Evolutionary conservation across 1,140 invertebrate genomes (phyloP).

Genomic region (Daktulosphaira vitifoliae): DNA sequence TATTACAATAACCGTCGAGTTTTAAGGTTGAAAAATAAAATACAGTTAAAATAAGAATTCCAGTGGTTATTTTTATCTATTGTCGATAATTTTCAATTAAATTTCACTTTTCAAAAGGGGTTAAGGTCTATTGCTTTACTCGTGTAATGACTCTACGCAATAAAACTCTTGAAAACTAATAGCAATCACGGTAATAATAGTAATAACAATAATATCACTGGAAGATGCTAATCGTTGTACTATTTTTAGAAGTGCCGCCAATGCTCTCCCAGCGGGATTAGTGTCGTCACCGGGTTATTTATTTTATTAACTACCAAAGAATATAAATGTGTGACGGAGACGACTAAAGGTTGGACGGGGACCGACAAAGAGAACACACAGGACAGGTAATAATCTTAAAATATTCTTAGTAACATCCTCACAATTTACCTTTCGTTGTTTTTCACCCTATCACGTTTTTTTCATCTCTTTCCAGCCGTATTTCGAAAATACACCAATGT

Average conservation of each 20-base stretch:
- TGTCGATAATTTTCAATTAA: too few relatives aligned
- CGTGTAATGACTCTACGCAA: too few relatives aligned
- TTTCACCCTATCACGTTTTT: slow-evolving; percentile 3
- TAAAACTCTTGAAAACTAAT: too few relatives aligned
- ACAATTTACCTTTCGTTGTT: slow-evolving; percentile 24
- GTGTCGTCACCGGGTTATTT: slow-evolving; percentile 30
- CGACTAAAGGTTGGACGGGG: background rate
- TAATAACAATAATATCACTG: too few relatives aligned
- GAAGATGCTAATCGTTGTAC: slow-evolving; percentile 8
- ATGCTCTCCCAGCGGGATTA: slow-evolving; percentile 8
- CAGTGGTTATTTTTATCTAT: too few relatives aligned
- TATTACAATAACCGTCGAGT: too few relatives aligned
- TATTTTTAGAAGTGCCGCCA: slow-evolving; percentile 11
- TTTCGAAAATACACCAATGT: background rate
- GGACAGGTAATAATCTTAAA: slow-evolving; percentile 24
- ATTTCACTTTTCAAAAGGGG: too few relatives aligned
- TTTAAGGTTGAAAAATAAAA: too few relatives aligned
- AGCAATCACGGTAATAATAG: too few relatives aligned
- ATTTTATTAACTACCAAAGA: slow-evolving; percentile 21
- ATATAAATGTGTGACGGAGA: background rate
- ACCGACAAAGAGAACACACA: slow-evolving; percentile 19
- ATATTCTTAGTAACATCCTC: slow-evolving; percentile 14
- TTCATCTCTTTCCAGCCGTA: background rate
- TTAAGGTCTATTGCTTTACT: too few relatives aligned
- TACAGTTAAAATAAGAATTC: too few relatives aligned